These are phyloP conservation scores for Anhinga anhinga DNA, from an alignment of 2,113 vertebrate species.

Conservation along the genomic window DNA sequence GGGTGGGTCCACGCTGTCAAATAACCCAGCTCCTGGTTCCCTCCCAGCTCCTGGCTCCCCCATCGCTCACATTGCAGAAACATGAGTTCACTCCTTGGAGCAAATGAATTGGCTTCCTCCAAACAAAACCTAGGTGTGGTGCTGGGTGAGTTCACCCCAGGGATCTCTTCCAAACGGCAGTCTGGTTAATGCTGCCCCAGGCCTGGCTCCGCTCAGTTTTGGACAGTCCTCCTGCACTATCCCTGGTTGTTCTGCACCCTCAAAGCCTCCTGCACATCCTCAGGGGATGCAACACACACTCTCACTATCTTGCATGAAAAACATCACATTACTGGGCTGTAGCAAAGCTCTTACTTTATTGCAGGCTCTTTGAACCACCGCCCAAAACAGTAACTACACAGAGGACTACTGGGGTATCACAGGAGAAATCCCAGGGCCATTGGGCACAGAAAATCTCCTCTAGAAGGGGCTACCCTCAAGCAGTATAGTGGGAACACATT, in stretches of 20 bases:
- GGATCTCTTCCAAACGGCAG: constrained; percentile 49
- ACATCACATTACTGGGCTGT: neutral
- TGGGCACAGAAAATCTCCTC: neutral
- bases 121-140: constrained; percentile 69
- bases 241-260: neutral
- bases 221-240: neutral
- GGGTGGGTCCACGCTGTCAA: constrained; percentile 23
- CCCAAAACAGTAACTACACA: neutral
- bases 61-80: constrained; percentile 28
- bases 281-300: neutral
- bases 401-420: neutral
- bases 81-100: constrained; percentile 67
- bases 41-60: constrained; percentile 57
- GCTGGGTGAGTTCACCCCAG: constrained; percentile 54
- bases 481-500: neutral
- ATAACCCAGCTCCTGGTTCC: constrained; percentile 27
- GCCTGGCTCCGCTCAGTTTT: neutral
- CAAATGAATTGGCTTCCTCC: constrained; percentile 36
- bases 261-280: neutral
- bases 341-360: neutral
- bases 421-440: neutral
- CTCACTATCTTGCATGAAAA: neutral
- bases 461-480: neutral
- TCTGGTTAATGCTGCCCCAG: constrained; percentile 4
- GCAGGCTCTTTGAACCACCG: neutral